Percentiles rank a stretch among this genome's conserved stretches.
Conservation (phyloP, 2,797 vertebrate genomes). For the Lacerta bilineata region DNA sequence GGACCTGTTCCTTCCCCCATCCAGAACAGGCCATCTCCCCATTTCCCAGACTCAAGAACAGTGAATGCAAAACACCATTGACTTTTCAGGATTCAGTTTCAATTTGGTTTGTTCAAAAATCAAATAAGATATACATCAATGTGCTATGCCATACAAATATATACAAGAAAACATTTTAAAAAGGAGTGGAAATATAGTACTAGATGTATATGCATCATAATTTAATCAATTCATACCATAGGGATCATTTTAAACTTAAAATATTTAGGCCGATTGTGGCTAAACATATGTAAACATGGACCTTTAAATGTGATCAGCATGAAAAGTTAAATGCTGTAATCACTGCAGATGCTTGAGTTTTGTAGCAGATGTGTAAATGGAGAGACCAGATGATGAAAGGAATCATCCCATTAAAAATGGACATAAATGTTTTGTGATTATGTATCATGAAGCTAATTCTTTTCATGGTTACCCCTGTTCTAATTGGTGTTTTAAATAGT, state of each 20-base stretch:
- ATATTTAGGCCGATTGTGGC: not conserved
- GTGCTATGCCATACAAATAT: not conserved
- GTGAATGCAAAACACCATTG: too few species aligned
- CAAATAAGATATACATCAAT: not conserved
- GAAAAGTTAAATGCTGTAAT: not conserved
- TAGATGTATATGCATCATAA: not conserved
- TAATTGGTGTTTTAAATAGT: not conserved
- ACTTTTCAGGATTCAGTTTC: too few species aligned
- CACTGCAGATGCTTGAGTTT: not conserved
- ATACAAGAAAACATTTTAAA: not conserved
- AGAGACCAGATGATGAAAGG: constrained; percentile 9
- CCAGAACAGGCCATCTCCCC: too few species aligned
- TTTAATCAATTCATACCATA: not conserved
- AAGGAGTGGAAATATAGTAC: not conserved
- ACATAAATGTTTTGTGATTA: not conserved
- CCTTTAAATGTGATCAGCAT: not conserved
- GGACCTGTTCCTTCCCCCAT: too few species aligned
- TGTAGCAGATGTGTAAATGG: not conserved
- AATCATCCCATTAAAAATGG: not conserved
- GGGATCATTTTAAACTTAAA: constrained; percentile 13
- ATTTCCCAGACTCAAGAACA: too few species aligned
- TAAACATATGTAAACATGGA: not conserved
- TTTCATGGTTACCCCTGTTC: not conserved
- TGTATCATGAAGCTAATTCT: not conserved
- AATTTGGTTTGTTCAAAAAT: not conserved